Base-by-base conservation (phyloP, 2,113 vertebrate species). In the Sinocyclocheilus grahami region DNA sequence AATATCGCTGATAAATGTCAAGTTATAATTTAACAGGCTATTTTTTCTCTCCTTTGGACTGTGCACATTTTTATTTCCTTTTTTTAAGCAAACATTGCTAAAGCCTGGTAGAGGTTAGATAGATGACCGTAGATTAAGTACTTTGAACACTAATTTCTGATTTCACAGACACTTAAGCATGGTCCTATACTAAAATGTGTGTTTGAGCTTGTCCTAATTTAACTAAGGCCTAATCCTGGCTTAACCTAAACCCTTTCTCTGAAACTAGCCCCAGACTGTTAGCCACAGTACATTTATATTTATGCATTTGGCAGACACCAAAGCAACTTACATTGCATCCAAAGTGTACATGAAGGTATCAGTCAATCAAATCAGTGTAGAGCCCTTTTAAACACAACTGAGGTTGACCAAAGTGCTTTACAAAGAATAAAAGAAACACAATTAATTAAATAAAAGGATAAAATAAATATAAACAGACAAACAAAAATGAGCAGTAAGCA, bases 11-110 rank as follows among this genome's bases (percentile, higher is more conserved):
- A 89, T 71, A 82, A 84, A 87, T 81, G 77, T 80, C 13, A 51
- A 60, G 60, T 89, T 82, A 85, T 62, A 48, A 84, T 42, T 76
- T 53, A 51, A 42, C 27, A 74, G 22, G 18, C 48, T 65, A 24
- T 77, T 60, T 74, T 83, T 83, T 84, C 78, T 83, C 77, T 82
- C 39, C 78, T 74, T 82, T 81, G 78, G 58, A 71, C 74, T 86
- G 51, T 82, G 58, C 33, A 82, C 77, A 53, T 83, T 85, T 46
- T 79, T 27, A 30, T 22, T 76, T 16, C 3, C 18, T 71, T 18
- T 1, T 77, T 76, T 51, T 65, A 22, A 42, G 22, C 62, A 71
- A 53, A 85, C 42, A 53, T 33, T 10, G 65, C 78, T 39, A 55
- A 84, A 78, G 14, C 42, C 67, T 81, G 4, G 42, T 42, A 8